A percentile compares a stretch with the other conserved stretches of the same genome.
These are phyloP conservation scores for Hypomesus transpacificus DNA, from an alignment of 2,113 vertebrate genomes.

Conservation along the genomic window DNA sequence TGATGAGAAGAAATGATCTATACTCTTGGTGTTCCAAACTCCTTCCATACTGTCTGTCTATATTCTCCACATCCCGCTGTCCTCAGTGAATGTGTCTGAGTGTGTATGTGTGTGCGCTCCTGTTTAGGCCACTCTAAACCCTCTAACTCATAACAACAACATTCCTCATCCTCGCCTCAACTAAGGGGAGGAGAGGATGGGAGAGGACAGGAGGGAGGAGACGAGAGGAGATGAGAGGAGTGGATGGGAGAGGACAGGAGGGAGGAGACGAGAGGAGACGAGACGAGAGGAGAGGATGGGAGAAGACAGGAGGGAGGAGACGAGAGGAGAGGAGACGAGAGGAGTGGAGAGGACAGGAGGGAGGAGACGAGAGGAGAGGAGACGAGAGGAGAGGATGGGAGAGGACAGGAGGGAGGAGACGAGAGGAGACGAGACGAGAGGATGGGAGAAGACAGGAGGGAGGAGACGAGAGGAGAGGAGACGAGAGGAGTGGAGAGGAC, in stretches of 20 bases:
- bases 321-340: too few species aligned
- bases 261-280: constrained; percentile 27
- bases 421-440: too few species aligned
- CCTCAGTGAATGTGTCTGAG: constrained; percentile 12
- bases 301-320: neutral
- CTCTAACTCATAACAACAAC: constrained; percentile 64
- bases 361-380: neutral
- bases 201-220: constrained; percentile 10
- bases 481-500: too few species aligned
- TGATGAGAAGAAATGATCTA: too few species aligned
- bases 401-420: neutral
- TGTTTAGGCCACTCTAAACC: constrained; percentile 53
- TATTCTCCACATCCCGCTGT: neutral
- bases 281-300: constrained; percentile 15
- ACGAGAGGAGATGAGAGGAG: constrained; percentile 14
- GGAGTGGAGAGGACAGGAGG: neutral
- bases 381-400: neutral
- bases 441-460: too few species aligned
- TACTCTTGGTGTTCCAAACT: neutral
- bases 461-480: too few species aligned
- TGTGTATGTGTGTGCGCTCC: constrained; percentile 37
- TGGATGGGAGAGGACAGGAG: neutral
- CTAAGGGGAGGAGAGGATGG: constrained; percentile 28
- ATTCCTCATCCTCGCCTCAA: constrained; percentile 58
- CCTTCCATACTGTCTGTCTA: neutral